phyloP scores from a whole-genome alignment of 1,140 invertebrate genomes.

The Helicoverpa zea region DNA sequence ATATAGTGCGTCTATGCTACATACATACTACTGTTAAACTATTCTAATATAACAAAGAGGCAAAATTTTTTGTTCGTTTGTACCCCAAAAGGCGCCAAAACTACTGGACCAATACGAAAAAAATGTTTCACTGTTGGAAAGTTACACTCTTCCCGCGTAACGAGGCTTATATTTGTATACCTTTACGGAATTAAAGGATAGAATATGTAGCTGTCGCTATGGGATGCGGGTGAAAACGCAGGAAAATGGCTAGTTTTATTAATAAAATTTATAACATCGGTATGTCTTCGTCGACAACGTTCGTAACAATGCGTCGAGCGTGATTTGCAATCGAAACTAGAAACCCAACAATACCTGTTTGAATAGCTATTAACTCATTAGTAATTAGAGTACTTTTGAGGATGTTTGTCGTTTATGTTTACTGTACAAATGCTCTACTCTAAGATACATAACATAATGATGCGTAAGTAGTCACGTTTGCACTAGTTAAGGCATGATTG shows the following conservation, averaged over 20 bases:
- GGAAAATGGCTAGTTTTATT: too few species aligned
- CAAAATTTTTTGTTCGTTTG: too few species aligned
- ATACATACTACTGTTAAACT: not conserved
- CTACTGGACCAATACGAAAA: too few species aligned
- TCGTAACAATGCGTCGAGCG: not conserved
- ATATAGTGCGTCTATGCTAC: not conserved
- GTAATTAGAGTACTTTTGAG: slow-evolving; percentile 2
- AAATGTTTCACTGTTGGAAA: too few species aligned
- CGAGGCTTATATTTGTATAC: too few species aligned
- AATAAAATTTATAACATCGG: not conserved
- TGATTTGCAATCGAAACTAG: not conserved
- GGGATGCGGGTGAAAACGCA: too few species aligned
- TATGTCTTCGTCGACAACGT: not conserved
- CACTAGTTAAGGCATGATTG: not conserved
- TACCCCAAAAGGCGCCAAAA: too few species aligned
- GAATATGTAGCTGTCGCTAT: too few species aligned
- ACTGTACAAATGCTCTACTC: not conserved
- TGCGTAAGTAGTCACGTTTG: slow-evolving; percentile 15
- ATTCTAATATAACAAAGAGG: too few species aligned
- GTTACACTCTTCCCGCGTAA: too few species aligned
- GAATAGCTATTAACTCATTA: slow-evolving; percentile 15
- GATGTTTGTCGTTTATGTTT: slow-evolving; percentile 21
- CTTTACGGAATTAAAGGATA: too few species aligned
- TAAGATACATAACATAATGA: slow-evolving; percentile 8
- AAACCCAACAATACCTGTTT: not conserved